Evolutionary conservation across 1,140 invertebrate genomes (phyloP), one percentile per base, ranked within the genome.

Genomic region (Harpegnathos saltator): DNA sequence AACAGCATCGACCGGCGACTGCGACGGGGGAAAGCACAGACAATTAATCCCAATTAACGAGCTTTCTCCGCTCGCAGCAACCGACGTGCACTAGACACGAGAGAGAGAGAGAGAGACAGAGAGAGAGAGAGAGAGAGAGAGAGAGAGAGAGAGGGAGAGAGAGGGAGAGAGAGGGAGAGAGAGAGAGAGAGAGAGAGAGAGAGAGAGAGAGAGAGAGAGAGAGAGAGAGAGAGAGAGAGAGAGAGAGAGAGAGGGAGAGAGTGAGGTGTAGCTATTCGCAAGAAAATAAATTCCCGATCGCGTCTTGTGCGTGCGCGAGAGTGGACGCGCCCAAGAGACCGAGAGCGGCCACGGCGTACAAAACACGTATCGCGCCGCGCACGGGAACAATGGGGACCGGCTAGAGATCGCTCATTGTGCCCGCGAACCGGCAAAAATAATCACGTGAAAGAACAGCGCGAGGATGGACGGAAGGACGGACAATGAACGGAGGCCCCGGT

Each of bases 331-430:
- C 19, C 85, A 85, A 62, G 83, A 74, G 83, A 69, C 56, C 78
- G 73, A 80, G 72, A 3, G 0, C 68, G 82, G 12, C 15, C 74
- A 5, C 61, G n/a, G 19, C 72, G 38, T 11, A 90, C 83, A 88
- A 90, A 90, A 91, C 29, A 33, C 86, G 85, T 74, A 77, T 85
- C 82, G 83, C 88, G 87, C 87, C 86, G 86, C 91, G 83, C 86
- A 86, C 75, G 88, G 84, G 90, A 90, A 92, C 91, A 92, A 92
- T 91, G 84, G 89, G 84, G 68, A n/a, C 82, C 82, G 84, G 89
- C 88, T 89, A 91, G 91, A 91, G 90, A 91, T 92, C 89, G 91
- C 89, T 92, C 90, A 90, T 92, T 92, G 91, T 92, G 90, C 90
- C 86, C 86, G 86, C 86, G 77, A 91, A 87, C 88, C 87, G 90